A percentile compares a stretch with the other conserved stretches of the same genome.
Evolutionary conservation across 2,888 invertebrate genomes (phyloP).

Genomic region (Drosophila diplacantha): DNA sequence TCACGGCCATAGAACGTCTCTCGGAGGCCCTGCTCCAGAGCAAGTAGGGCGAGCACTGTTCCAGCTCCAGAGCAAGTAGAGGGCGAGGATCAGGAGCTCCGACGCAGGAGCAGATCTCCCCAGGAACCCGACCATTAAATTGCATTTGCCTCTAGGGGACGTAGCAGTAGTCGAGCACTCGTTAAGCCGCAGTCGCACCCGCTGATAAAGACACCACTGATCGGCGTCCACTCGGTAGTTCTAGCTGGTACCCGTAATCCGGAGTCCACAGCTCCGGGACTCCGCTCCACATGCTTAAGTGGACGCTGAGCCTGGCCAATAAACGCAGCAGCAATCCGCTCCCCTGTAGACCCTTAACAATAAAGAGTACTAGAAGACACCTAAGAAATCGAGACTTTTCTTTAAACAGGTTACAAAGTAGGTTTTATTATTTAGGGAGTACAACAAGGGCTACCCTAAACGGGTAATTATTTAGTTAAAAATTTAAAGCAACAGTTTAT

Average conservation of each 20-base stretch:
- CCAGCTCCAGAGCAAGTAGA: background rate
- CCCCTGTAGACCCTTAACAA: conserved; percentile 35
- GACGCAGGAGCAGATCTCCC: background rate
- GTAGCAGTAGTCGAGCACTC: conserved; percentile 50
- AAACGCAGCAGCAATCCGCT: conserved; percentile 21
- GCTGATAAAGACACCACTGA: conserved; percentile 45
- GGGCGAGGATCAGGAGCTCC: background rate
- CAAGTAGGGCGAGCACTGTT: conserved; percentile 35
- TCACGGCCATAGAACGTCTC: conserved; percentile 65
- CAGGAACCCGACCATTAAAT: conserved; percentile 38
- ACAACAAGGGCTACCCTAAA: conserved; percentile 14
- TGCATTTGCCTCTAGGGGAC: conserved; percentile 57
- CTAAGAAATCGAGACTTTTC: background rate
- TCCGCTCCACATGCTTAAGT: conserved; percentile 46
- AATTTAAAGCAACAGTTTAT: conserved; percentile 23
- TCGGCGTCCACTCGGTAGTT: conserved; percentile 42
- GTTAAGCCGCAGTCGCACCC: conserved; percentile 53
- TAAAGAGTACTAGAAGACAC: conserved; percentile 51
- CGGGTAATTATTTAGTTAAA: conserved; percentile 29
- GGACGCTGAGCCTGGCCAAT: conserved; percentile 56
- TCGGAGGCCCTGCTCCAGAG: conserved; percentile 67
- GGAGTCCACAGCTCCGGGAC: background rate
- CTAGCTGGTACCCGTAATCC: conserved; percentile 26
- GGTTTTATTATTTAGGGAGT: conserved; percentile 35
- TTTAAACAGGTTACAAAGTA: background rate